A percentile compares a stretch with the other conserved stretches of the same genome.
phyloP scores from a whole-genome alignment of 2,113 vertebrate genomes.

The Camelus dromedarius region DNA sequence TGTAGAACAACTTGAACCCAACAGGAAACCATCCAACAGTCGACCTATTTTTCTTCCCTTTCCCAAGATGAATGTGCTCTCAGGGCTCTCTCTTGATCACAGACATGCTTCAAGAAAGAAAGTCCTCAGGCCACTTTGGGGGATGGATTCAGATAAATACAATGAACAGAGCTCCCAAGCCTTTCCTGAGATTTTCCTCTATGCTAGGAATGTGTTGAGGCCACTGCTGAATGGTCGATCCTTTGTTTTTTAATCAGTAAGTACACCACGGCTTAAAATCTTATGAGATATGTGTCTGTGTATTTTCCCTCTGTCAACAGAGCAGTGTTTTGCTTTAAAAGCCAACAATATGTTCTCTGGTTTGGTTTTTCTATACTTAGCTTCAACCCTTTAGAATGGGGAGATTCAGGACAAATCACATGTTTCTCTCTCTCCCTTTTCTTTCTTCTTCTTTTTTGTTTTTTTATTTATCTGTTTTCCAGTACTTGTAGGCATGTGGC shows the following conservation, averaged over 20 bases:
- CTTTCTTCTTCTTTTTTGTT: neutral
- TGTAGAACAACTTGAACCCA: neutral
- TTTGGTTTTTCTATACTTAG: neutral
- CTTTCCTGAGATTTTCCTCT: neutral
- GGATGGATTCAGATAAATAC: neutral
- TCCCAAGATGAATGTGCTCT: neutral
- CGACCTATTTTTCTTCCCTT: neutral
- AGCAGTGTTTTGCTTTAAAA: neutral
- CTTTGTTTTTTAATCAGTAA: neutral
- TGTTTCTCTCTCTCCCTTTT: neutral
- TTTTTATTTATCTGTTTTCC: neutral
- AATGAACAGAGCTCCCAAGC: neutral
- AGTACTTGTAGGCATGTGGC: neutral
- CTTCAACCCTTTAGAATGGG: accelerated
- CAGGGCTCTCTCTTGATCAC: neutral
- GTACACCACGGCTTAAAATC: neutral
- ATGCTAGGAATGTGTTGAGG: neutral
- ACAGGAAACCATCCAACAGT: neutral
- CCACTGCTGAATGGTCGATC: accelerated
- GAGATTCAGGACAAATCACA: neutral
- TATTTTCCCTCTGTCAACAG: neutral
- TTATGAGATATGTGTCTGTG: neutral
- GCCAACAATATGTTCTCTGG: neutral
- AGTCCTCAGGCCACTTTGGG: neutral
- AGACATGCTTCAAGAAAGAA: neutral